Evolutionary conservation across 2,797 vertebrate species (phyloP).

Genomic region (Luscinia luscinia): DNA sequence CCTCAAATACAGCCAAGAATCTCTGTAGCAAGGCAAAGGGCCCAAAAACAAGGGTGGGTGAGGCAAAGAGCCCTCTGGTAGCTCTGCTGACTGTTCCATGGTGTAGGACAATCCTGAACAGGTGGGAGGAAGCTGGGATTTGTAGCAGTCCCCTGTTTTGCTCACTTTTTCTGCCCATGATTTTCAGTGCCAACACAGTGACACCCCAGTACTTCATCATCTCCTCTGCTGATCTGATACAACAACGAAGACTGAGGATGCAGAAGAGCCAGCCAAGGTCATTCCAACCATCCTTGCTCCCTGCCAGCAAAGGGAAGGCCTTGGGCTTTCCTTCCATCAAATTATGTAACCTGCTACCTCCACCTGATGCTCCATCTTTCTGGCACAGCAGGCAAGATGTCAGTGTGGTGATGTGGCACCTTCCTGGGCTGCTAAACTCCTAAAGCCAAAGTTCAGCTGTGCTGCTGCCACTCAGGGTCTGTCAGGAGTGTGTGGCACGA

Average conservation of each 20-base stretch:
- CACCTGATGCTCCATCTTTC: neutral
- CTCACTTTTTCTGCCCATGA: neutral
- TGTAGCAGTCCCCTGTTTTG: neutral
- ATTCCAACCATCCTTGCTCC: neutral
- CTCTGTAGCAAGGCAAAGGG: neutral
- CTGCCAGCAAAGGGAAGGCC: neutral
- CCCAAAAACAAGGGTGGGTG: neutral
- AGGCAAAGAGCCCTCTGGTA: conserved; percentile 24
- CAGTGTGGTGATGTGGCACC: neutral
- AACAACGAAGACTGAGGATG: neutral
- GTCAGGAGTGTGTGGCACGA: fast-evolving
- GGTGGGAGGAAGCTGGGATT: neutral
- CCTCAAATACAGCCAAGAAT: neutral
- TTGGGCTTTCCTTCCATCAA: neutral
- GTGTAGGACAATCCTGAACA: conserved; percentile 84
- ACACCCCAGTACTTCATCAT: neutral
- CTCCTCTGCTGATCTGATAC: neutral
- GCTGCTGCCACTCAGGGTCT: neutral
- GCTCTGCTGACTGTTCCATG: conserved; percentile 83
- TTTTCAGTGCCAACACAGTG: neutral
- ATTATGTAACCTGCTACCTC: neutral
- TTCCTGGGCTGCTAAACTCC: neutral
- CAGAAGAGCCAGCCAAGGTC: neutral
- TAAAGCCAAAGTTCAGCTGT: neutral
- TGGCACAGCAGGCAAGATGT: neutral